Conservation (phyloP, 1,140 invertebrate genomes). For the Drosophila santomea region DNA sequence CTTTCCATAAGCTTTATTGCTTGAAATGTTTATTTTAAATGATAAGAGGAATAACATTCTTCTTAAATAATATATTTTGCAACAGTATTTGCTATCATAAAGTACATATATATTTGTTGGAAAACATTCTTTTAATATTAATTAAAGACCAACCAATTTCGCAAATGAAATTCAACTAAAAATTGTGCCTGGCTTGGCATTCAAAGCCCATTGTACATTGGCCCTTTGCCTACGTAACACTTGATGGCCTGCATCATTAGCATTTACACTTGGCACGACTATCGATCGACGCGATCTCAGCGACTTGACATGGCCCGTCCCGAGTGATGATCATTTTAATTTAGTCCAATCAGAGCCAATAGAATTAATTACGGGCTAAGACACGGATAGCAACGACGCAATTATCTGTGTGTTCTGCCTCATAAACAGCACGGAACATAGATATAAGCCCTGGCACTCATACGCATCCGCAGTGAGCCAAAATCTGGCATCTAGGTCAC, state of each 20-base stretch:
- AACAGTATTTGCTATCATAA: too few relatives aligned
- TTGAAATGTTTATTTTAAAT: too few relatives aligned
- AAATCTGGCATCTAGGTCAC: conserved; percentile 66
- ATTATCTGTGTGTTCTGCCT: conserved; percentile 68
- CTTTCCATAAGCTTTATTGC: too few relatives aligned
- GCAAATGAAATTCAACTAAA: background rate
- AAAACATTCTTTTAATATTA: too few relatives aligned
- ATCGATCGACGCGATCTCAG: conserved; percentile 49
- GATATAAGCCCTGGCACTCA: background rate
- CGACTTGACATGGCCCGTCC: conserved; percentile 22
- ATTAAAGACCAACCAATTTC: background rate
- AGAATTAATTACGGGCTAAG: conserved; percentile 74
- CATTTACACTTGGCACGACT: conserved; percentile 41
- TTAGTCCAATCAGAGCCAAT: conserved; percentile 75
- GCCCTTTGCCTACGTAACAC: background rate
- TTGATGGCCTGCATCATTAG: conserved; percentile 35
- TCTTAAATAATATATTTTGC: too few relatives aligned
- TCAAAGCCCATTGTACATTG: background rate
- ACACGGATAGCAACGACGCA: conserved; percentile 59
- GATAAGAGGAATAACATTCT: too few relatives aligned
- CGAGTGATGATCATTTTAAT: conserved; percentile 59
- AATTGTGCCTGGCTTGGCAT: background rate
- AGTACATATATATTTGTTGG: too few relatives aligned
- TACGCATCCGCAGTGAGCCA: conserved; percentile 36
- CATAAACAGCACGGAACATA: conserved; percentile 58